These are phyloP conservation scores for Dromiciops gliroides DNA, from an alignment of 2,113 vertebrate species.

Conservation along the genomic window DNA sequence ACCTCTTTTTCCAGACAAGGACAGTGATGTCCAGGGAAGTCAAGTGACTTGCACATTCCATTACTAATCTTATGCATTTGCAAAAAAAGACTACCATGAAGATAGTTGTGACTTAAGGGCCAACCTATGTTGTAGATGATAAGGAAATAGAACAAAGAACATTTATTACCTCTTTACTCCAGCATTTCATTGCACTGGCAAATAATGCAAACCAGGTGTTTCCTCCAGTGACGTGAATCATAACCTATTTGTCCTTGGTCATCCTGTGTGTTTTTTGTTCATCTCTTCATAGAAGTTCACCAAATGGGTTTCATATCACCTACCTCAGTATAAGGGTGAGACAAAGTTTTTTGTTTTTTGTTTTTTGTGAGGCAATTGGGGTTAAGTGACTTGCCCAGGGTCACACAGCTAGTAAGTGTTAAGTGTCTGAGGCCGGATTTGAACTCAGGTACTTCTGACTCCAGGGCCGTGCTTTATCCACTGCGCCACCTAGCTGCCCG, in stretches of 20 bases:
- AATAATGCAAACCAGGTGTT: background rate
- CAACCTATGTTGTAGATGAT: background rate
- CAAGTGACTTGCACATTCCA: background rate
- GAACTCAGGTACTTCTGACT: too few species aligned
- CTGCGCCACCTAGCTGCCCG: too few species aligned
- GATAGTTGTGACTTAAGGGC: background rate
- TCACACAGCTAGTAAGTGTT: too few species aligned
- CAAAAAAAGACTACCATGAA: background rate
- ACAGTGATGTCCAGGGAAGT: background rate
- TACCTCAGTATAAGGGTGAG: background rate
- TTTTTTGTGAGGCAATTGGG: too few species aligned
- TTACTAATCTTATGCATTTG: background rate
- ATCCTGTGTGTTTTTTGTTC: background rate
- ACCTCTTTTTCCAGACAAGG: background rate
- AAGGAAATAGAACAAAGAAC: background rate
- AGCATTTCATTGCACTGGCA: background rate
- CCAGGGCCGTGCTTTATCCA: too few species aligned
- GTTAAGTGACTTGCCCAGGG: too few species aligned
- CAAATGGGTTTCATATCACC: background rate
- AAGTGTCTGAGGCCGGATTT: too few species aligned
- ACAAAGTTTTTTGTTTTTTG: too few species aligned
- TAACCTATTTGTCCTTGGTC: background rate
- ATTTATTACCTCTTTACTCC: background rate
- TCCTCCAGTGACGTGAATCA: background rate
- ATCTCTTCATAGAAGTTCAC: background rate